Evolutionary conservation across 2,797 vertebrate genomes (phyloP).

Genomic region (Sebastes goodei): DNA sequence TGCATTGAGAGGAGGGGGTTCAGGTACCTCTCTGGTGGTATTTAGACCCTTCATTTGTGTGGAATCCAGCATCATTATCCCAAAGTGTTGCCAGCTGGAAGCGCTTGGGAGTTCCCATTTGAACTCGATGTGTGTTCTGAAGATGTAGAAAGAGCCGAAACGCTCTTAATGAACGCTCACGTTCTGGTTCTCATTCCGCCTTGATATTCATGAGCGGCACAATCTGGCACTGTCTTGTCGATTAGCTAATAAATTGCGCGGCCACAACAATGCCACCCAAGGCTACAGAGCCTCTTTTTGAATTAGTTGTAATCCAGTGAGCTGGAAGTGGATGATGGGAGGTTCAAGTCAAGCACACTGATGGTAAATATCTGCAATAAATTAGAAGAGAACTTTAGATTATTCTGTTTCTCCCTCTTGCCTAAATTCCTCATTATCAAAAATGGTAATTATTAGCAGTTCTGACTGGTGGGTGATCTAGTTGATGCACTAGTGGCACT

Average conservation of each 20-base stretch:
- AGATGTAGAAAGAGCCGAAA: slow-evolving; percentile 60
- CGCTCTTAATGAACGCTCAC: slow-evolving; percentile 61
- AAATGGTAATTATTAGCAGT: slow-evolving; percentile 19
- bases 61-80: slow-evolving; percentile 83
- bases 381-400: slow-evolving; percentile 35
- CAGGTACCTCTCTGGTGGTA: slow-evolving; percentile 80
- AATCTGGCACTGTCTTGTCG: slow-evolving; percentile 70
- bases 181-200: slow-evolving; percentile 71
- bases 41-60: slow-evolving; percentile 82
- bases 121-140: slow-evolving; percentile 82
- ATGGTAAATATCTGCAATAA: slow-evolving; percentile 51
- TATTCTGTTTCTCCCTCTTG: slow-evolving; percentile 24
- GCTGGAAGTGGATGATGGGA: slow-evolving; percentile 55
- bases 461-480: slow-evolving; percentile 9
- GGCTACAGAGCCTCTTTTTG: slow-evolving; percentile 42
- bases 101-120: slow-evolving; percentile 81
- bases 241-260: slow-evolving; percentile 71
- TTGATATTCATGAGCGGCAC: slow-evolving; percentile 68
- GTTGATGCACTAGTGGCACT: background rate
- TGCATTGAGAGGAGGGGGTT: slow-evolving; percentile 60
- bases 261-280: slow-evolving; percentile 72
- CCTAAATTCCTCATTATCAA: slow-evolving; percentile 21
- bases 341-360: slow-evolving; percentile 25
- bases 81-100: slow-evolving; percentile 85
- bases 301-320: slow-evolving; percentile 54